Evolutionary conservation across 2,888 invertebrate genomes (phyloP).

Genomic region (Zaprionus bogoriensis): DNA sequence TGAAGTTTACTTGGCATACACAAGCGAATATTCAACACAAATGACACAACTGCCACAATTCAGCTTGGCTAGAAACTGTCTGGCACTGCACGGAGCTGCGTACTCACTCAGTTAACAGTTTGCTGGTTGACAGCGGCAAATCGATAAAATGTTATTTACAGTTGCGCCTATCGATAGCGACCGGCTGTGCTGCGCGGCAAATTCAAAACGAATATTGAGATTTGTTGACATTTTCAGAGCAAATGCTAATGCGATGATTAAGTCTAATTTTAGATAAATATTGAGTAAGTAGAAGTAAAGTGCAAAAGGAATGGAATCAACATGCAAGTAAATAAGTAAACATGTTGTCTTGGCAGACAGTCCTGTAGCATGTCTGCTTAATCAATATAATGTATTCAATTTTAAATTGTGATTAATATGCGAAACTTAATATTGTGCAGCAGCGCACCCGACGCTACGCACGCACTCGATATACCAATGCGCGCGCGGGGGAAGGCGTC

Average conservation of each 20-base stretch:
- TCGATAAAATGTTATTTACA: background rate
- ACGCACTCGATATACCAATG: slow-evolving; percentile 40
- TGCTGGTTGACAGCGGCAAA: background rate
- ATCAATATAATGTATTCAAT: slow-evolving; percentile 64
- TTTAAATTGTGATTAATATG: slow-evolving; percentile 74
- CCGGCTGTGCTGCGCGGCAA: slow-evolving; percentile 1
- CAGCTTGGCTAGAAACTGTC: background rate
- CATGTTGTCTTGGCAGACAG: no score
- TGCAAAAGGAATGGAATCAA: background rate
- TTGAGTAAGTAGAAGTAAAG: no score
- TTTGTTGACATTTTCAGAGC: background rate
- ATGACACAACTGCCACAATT: background rate
- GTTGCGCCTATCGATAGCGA: background rate
- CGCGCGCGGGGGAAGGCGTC: background rate
- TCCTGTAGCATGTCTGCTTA: slow-evolving; percentile 23
- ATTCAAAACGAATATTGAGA: slow-evolving; percentile 8
- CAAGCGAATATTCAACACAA: background rate
- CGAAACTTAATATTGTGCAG: slow-evolving; percentile 59
- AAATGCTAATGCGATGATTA: background rate
- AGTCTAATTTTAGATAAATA: background rate
- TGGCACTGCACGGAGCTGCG: background rate
- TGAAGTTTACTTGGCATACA: background rate
- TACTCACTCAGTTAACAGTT: background rate
- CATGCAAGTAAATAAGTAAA: background rate
- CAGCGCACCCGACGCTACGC: slow-evolving; percentile 30